Evolutionary conservation across 2,113 vertebrate species (phyloP), one percentile per base, ranked within the genome.

Genomic region (Xiphophorus maculatus): DNA sequence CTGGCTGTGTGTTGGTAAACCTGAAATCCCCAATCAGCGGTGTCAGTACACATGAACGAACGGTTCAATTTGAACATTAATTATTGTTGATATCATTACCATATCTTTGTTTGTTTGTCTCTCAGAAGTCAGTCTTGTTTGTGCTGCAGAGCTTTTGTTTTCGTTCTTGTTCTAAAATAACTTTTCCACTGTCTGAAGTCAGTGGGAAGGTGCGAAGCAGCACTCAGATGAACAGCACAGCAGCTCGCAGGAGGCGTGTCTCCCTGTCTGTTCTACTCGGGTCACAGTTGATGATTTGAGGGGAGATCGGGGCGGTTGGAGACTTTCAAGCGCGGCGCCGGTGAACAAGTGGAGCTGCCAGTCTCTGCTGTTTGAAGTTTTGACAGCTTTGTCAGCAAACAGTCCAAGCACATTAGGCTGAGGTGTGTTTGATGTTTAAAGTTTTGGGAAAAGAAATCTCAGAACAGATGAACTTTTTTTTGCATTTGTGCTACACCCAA

Each of bases 321-420:
- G 86, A 91, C 90, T 86, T 58, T 89, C 83, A 84, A 85, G 84
- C 70, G 8, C 51, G 66, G 73, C 71, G 71, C 86, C 85, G 83
- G 44, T 78, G 81, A 82, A 89, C 71, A 80, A 89, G 87, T 15
- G 17, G 82, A 79, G 87, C 88, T 93, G 92, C 83, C 90, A 88
- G 87, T 90, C 90, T 83, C 29, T 37, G 54, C 84, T 71, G 89
- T 94, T 93, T 94, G 93, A 91, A 93, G 92, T 92, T 85, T 88
- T 92, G 93, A 93, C 92, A 88, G 91, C 84, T 86, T 82, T 88
- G 92, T 93, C 92, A 91, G 92, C 86, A 93, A 92, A 91, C 91
- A 84, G 87, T 93, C 89, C 82, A 25, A 63, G 77, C 77, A 88
- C 71, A 92, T 93, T 93, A 93, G 81, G 51, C 67, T 87, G 74